Percentiles rank a stretch among this genome's conserved stretches.
Conservation (phyloP, 2,888 invertebrate species). For the Drosophila eohydei region DNA sequence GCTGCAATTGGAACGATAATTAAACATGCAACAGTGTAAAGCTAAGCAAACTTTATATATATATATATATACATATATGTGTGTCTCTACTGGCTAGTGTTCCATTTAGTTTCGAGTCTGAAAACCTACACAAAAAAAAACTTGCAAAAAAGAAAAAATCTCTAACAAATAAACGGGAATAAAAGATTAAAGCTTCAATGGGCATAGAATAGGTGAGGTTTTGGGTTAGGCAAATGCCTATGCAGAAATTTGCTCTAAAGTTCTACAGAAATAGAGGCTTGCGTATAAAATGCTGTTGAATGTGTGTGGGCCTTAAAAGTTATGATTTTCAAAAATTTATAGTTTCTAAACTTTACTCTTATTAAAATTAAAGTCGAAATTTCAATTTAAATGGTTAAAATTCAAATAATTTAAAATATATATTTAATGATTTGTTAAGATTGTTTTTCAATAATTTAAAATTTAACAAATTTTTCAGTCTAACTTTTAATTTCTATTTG, state of each 20-base stretch:
- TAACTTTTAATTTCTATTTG: no score
- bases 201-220: slow-evolving; percentile 16
- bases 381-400: background rate
- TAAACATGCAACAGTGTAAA: slow-evolving; percentile 54
- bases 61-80: background rate
- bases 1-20: slow-evolving; percentile 50
- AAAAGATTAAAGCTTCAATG: slow-evolving; percentile 4
- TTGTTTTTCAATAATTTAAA: background rate
- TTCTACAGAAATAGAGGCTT: no score
- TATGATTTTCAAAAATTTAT: no score
- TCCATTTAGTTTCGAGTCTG: slow-evolving; percentile 35
- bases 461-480: background rate
- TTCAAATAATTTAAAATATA: background rate
- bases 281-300: background rate
- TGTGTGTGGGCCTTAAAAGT: background rate
- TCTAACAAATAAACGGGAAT: slow-evolving; percentile 7
- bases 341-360: no score
- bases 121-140: slow-evolving; percentile 15
- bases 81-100: background rate
- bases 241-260: background rate
- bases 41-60: slow-evolving; percentile 2
- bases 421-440: background rate
- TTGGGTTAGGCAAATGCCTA: slow-evolving; percentile 14
- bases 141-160: no score
- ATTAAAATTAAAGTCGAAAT: no score